phyloP scores from a whole-genome alignment of 2,888 invertebrate species.

The Lochmaea crataegi region DNA sequence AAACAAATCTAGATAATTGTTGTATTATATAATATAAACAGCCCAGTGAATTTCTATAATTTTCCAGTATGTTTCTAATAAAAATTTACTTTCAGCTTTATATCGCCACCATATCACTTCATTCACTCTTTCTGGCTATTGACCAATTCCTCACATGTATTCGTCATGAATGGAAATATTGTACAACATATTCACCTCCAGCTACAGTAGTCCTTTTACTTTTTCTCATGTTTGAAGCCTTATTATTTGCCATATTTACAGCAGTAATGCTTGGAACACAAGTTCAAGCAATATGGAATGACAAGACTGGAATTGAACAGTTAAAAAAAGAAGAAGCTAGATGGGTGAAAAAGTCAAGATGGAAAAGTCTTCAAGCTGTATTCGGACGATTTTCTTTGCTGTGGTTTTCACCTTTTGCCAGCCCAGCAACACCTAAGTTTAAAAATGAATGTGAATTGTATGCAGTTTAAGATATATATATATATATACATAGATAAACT shows the following conservation, averaged over 20 bases:
- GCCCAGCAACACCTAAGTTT: slow-evolving; percentile 78
- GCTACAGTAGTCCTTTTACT: slow-evolving; percentile 93
- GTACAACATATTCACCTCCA: slow-evolving; percentile 93
- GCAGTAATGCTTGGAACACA: slow-evolving; percentile 94
- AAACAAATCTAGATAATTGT: no score
- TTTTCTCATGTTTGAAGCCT: slow-evolving; percentile 92
- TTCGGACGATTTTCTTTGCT: slow-evolving; percentile 95
- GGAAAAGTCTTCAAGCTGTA: slow-evolving; percentile 96
- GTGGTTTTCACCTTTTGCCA: slow-evolving; percentile 94
- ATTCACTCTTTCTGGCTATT: slow-evolving; percentile 90
- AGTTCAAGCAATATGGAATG: slow-evolving; percentile 96
- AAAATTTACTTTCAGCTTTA: slow-evolving; percentile 81
- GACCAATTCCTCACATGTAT: slow-evolving; percentile 96
- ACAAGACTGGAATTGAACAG: slow-evolving; percentile 98
- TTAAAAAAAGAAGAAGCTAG: slow-evolving; percentile 94
- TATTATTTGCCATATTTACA: slow-evolving; percentile 97
- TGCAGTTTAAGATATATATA: slow-evolving; percentile 82
- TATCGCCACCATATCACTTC: slow-evolving; percentile 95
- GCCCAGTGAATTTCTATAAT: slow-evolving; percentile 44
- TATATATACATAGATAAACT: slow-evolving; percentile 10
- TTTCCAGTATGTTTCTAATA: not conserved
- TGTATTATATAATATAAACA: no score
- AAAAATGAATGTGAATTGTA: slow-evolving; percentile 86
- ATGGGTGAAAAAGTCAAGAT: slow-evolving; percentile 91
- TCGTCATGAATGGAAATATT: slow-evolving; percentile 93